Percentiles rank a stretch among this genome's conserved stretches.
phyloP scores from a whole-genome alignment of 2,888 invertebrate species.

The Andrena camellia region DNA sequence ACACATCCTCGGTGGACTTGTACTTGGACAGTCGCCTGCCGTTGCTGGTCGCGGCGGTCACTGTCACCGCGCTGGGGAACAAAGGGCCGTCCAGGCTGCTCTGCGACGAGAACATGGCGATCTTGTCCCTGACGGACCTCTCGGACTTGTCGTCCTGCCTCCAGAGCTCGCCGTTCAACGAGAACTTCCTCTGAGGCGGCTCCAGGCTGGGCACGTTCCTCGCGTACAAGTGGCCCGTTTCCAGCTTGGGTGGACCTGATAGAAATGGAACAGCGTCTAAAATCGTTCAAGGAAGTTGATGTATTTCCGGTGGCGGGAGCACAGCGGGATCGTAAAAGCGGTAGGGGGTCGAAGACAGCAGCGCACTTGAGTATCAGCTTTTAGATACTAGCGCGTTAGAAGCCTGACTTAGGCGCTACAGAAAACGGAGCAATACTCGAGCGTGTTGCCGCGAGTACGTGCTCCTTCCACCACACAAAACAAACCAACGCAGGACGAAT shows the following conservation, averaged over 20 bases:
- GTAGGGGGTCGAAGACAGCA: too few relatives aligned
- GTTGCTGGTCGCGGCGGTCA: conserved; percentile 84
- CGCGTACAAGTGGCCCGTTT: conserved; percentile 41
- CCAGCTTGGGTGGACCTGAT: conserved; percentile 78
- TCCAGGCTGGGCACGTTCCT: conserved; percentile 47
- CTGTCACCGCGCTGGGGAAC: conserved; percentile 74
- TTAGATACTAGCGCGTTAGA: too few relatives aligned
- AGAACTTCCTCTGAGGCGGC: conserved; percentile 73
- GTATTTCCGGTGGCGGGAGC: too few relatives aligned
- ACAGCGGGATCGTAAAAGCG: too few relatives aligned
- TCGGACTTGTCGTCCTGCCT: conserved; percentile 92
- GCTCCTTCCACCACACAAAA: too few relatives aligned
- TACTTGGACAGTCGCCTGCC: conserved; percentile 85
- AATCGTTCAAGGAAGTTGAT: background rate
- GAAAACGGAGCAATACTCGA: too few relatives aligned
- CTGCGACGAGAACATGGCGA: conserved; percentile 92
- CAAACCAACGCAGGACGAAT: background rate
- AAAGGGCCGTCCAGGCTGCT: conserved; percentile 77
- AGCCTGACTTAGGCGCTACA: too few relatives aligned
- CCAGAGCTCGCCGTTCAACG: conserved; percentile 85
- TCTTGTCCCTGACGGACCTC: conserved; percentile 93
- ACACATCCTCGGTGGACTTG: conserved; percentile 84
- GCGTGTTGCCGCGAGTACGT: too few relatives aligned
- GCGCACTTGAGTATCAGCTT: too few relatives aligned
- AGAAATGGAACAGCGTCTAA: background rate